Evolutionary conservation across 1,140 invertebrate genomes (phyloP).

Genomic region (Ceratitis capitata): DNA sequence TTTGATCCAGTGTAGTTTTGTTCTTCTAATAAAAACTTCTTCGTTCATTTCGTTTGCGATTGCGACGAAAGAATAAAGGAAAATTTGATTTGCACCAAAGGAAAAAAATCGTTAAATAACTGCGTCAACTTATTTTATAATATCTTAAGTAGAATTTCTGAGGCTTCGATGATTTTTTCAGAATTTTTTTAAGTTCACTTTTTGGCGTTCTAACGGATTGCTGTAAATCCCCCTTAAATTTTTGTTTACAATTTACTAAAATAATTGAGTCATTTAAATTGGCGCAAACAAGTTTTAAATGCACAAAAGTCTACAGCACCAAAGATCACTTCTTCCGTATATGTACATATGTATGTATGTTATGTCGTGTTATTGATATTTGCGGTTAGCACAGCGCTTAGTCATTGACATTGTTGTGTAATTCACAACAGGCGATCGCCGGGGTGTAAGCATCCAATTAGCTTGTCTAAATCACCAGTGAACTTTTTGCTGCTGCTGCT

Average conservation of each 20-base stretch:
- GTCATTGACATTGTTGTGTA: not conserved
- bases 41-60: no score
- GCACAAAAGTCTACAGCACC: not conserved
- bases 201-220: no score
- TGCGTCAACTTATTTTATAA: no score
- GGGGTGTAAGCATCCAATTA: not conserved
- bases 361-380: not conserved
- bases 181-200: no score
- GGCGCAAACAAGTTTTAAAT: not conserved
- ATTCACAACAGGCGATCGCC: not conserved
- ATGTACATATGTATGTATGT: not conserved
- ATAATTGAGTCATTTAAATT: constrained; percentile 2
- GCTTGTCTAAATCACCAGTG: not conserved
- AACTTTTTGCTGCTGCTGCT: not conserved
- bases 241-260: not conserved
- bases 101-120: no score
- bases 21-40: no score
- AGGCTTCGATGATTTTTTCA: no score
- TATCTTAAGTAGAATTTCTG: no score
- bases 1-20: no score
- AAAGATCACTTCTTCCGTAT: not conserved
- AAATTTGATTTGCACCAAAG: no score
- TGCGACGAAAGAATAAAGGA: no score
- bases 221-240: not conserved
- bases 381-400: not conserved